A percentile compares a stretch with the other conserved stretches of the same genome.
Evolutionary conservation across 2,113 vertebrate species (phyloP).

Genomic region (Climacteris rufus): DNA sequence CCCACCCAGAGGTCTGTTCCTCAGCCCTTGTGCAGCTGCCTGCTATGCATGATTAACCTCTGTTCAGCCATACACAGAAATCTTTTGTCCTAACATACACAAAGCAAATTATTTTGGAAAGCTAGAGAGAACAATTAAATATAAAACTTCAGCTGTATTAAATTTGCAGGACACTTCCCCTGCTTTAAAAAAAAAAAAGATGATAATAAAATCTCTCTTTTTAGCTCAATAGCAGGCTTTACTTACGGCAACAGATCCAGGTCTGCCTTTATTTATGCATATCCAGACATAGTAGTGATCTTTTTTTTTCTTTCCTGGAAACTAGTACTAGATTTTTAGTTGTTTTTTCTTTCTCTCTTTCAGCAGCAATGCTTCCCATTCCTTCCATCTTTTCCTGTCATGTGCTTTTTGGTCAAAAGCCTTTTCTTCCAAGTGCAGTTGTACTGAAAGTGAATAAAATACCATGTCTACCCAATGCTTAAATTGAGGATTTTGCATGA

Average conservation of each 20-base stretch:
- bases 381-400: background rate
- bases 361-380: background rate
- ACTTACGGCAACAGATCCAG: background rate
- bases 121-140: constrained; percentile 80
- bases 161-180: constrained; percentile 58
- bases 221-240: constrained; percentile 39
- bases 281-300: background rate
- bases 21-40: constrained; percentile 78
- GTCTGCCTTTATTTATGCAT: constrained; percentile 30
- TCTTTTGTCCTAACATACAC: constrained; percentile 93
- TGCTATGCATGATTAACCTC: constrained; percentile 89
- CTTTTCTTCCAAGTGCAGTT: constrained; percentile 21
- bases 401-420: background rate
- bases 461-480: background rate
- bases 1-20: constrained; percentile 73
- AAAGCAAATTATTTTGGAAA: constrained; percentile 99
- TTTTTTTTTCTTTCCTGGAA: background rate
- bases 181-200: background rate
- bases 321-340: background rate
- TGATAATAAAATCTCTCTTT: background rate
- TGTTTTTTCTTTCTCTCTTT: background rate
- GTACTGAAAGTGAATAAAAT: constrained; percentile 38
- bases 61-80: constrained; percentile 90
- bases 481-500: constrained; percentile 46
- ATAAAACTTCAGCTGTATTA: constrained; percentile 78